Conservation (phyloP, 2,888 invertebrate genomes). For the Calliphora vomitoria region DNA sequence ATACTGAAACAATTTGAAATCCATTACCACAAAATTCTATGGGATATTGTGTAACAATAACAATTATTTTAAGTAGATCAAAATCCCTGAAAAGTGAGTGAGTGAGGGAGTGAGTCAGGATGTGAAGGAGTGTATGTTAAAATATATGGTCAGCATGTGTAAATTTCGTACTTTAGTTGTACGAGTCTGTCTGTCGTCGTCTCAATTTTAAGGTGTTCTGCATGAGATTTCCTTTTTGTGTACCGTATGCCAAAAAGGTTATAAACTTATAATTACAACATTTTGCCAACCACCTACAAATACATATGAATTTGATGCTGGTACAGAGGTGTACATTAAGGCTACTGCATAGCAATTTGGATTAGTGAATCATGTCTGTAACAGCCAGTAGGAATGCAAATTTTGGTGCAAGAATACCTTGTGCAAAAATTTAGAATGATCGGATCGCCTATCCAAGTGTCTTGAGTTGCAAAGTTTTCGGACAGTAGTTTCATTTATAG, state of each 20-base stretch:
- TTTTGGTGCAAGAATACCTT: too few species aligned
- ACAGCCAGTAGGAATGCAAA: too few species aligned
- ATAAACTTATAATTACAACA: slow-evolving; percentile 40
- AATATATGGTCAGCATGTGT: not conserved
- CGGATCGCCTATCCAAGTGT: too few species aligned
- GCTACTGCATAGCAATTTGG: too few species aligned
- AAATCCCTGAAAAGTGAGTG: slow-evolving; percentile 23
- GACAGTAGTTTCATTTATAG: too few species aligned
- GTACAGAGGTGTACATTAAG: not conserved
- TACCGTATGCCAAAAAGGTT: not conserved
- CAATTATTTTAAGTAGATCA: slow-evolving; percentile 49
- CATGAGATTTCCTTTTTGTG: not conserved
- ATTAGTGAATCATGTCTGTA: too few species aligned
- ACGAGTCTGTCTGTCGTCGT: not conserved
- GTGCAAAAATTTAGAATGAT: too few species aligned
- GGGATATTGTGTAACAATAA: slow-evolving; percentile 41
- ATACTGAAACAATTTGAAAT: slow-evolving; percentile 32
- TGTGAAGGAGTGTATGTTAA: too few species aligned
- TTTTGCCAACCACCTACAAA: slow-evolving; percentile 17
- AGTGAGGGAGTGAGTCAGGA: not conserved
- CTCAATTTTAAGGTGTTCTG: not conserved
- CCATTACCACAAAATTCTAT: slow-evolving; percentile 42
- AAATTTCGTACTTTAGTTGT: not conserved
- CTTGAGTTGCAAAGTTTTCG: too few species aligned
- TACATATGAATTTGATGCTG: slow-evolving; percentile 8